Base-by-base conservation (phyloP, 2,113 vertebrate species). In the Chrysochloris asiatica region DNA sequence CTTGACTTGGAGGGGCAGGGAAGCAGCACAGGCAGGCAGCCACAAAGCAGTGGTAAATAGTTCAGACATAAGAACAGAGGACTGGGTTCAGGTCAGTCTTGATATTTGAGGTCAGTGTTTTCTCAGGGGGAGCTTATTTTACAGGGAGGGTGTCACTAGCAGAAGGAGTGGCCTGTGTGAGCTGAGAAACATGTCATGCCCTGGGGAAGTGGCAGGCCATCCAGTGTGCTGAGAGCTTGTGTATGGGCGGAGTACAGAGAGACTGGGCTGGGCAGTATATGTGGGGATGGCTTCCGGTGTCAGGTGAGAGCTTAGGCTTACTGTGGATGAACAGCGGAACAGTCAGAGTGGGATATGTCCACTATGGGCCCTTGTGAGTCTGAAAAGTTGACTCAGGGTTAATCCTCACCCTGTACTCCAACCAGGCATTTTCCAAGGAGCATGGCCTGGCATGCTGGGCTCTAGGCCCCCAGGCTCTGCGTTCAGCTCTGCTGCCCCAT, bases 351-450 rank as follows among this genome's bases (percentile, higher is more conserved):
- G 54, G 2, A 4, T 48, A 14, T 73, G 63, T 22, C 59, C 10
- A 21, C 2, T 47, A n/a, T 22, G 43, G n/a, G 28, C 59, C 47
- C 26, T n/a, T 0, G n/a, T 28, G 56, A 24, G 2, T 1, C 41
- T 33, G 47, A 17, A 41, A 33, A 36, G 10, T 26, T 33, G 33
- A 50, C 67, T 80, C 17, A 36, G 59, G 1, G 0, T n/a, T 16
- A 17, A 11, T 21, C 30, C n/a, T 22, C 21, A 9, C 33, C 0
- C 0, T 45, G 24, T 6, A 1, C 1, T 3, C 8, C 13, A 63
- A 6, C 52, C 14, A 16, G 30, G 0, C 21, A 36, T 45, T 47
- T 26, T 75, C 72, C 4, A 19, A 8, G n/a, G n/a, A n/a, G 22
- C 2, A 8, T 2, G 3, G 22, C n/a, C 45, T 45, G 28, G 28